Base-by-base conservation (phyloP, 2,888 invertebrate species). In the Myopa tessellatipennis region DNA sequence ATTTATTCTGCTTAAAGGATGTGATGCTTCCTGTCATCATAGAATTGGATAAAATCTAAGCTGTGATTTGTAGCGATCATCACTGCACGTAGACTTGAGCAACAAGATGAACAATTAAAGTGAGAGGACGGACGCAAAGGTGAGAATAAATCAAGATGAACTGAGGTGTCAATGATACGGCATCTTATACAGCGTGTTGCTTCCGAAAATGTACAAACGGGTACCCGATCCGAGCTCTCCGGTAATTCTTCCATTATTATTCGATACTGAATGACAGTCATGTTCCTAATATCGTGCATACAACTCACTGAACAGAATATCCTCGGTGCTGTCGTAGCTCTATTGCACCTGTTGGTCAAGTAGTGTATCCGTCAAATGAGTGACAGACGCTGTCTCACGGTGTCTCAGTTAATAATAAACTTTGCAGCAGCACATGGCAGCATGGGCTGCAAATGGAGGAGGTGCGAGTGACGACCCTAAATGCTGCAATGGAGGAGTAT, bases 321-420 rank as follows among this genome's bases (percentile, higher is more conserved):
- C 63, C 40, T 63, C 73, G 61, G 40, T 61, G 36, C 26, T 63
- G 72, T 72, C 72, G 63, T 14, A 36, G 73, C 26, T 26, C 26
- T 26, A 26, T 40, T 26, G 73, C 45, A 55, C 60, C 72, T 72
- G 73, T 40, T 63, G 63, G 26, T 61, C 45, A 5, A 60, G 74
- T n/a, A 65, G 52, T 34, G 26, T 65, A 50, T 26, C 67, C 36
- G 68, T 74, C 74, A 68, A 68, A 38, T 55, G 58, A 68, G 67
- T 68, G 67, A 67, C 68, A 58, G 36, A 40, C 68, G 67, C 74
- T 68, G 67, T 74, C 74, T 18, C n/a, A 68, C 10, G 67, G 16
- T 65, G 74, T 65, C 65, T 74, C 74, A 52, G 58, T 67, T 74
- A 52, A 65, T 74, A 74, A 74, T 65, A 67, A 52, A 67, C 36